Base-by-base conservation (phyloP, 2,888 invertebrate species). In the Drepana falcataria region DNA sequence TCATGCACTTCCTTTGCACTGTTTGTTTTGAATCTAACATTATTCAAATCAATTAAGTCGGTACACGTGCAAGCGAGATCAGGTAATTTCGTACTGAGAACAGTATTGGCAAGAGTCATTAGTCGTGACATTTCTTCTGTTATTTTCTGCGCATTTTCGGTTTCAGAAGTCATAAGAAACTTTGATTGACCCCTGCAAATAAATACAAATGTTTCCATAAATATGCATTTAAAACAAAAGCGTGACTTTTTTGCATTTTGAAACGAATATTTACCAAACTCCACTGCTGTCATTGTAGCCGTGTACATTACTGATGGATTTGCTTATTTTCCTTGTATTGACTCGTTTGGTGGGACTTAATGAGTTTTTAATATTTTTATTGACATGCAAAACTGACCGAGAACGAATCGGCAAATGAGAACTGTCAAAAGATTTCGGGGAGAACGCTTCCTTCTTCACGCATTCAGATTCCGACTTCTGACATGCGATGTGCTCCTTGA, bases 401-500 rank as follows among this genome's bases (percentile, higher is more conserved):
- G 89, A 88, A 48, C 89, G 79, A 41, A 44, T 44, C 6, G 89
- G 88, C 73, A 90, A 72, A 64, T 87, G 84, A 33, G 79, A 69
- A 49, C 77, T 65, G 59, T 79, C 82, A 55, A 77, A 75, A 1
- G 81, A 74, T 51, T 72, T 73, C 1, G 75, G 73, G 7, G 71
- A 56, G 33, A 65, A 34, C n/a, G 64, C 59, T 37, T 80, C 79
- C 47, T 71, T 74, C 52, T 65, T 67, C 2, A 41, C 9, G 44
- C 44, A 40, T 7, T 71, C 59, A 52, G 67, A 63, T 48, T 84
- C 81, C 35, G 68, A 71, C 52, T 73, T 82, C 63, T 85, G 84
- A 55, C 69, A 74, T 59, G 93, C 93, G 63, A 95, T 91, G 66
- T 94, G 94, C 63, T 93, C 93, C 69, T 94, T 94, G 3, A 94